phyloP scores from a whole-genome alignment of 1,140 invertebrate genomes.

The Aphidius gifuensis region DNA sequence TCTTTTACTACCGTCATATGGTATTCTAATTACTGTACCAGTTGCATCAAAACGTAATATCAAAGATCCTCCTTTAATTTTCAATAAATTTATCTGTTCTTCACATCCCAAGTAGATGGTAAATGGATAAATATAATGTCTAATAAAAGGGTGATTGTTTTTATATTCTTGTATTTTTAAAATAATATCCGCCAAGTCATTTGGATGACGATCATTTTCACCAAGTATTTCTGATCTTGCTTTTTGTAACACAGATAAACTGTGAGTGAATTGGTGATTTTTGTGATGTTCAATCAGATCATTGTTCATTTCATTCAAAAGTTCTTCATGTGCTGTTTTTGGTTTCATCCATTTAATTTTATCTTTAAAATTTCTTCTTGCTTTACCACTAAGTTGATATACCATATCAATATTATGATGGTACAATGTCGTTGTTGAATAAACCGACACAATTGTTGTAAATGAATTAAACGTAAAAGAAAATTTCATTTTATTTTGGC shows the following conservation, averaged over 20 bases:
- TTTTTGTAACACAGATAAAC: slow-evolving; percentile 16
- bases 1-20: slow-evolving; percentile 6
- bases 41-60: slow-evolving; percentile 20
- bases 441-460: too few species aligned
- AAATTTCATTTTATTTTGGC: too few species aligned
- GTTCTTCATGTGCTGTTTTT: neutral
- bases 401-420: too few species aligned
- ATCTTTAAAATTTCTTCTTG: neutral
- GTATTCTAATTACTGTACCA: slow-evolving; percentile 12
- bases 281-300: slow-evolving; percentile 2
- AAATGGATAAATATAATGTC: slow-evolving; percentile 8
- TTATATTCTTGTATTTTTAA: neutral
- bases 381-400: slow-evolving; percentile 13
- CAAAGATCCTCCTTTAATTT: neutral
- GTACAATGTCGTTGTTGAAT: too few species aligned
- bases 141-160: slow-evolving; percentile 11
- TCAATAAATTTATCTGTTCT: slow-evolving; percentile 8
- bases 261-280: slow-evolving; percentile 7
- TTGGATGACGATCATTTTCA: slow-evolving; percentile 6
- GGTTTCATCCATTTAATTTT: neutral
- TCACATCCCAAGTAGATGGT: slow-evolving; percentile 15
- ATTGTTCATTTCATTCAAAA: slow-evolving; percentile 3
- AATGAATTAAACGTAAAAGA: too few species aligned
- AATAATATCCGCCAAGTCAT: neutral
- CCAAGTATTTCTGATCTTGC: slow-evolving; percentile 12